Percentiles rank a stretch among this genome's conserved stretches.
Evolutionary conservation across 2,888 invertebrate species (phyloP).

Genomic region (Apotomis capreana): DNA sequence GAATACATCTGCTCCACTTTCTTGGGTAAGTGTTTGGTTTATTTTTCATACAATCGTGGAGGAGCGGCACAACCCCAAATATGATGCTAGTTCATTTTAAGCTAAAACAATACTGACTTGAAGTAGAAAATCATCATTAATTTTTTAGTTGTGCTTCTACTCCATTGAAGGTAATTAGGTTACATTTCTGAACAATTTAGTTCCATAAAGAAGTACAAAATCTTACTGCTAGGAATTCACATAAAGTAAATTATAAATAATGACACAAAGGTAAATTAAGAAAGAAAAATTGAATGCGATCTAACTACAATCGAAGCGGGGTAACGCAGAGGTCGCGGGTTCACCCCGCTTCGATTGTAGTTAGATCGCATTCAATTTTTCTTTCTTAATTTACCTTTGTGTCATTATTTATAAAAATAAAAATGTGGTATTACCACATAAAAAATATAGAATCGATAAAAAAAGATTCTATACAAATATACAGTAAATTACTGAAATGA

Average conservation of each 20-base stretch:
- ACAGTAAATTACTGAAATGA: neutral
- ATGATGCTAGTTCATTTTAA: neutral
- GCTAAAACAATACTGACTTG: neutral
- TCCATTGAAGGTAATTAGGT: neutral
- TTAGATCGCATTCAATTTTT: too few species aligned
- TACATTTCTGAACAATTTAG: neutral
- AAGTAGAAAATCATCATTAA: neutral
- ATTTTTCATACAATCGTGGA: slow-evolving; percentile 19
- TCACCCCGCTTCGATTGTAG: too few species aligned
- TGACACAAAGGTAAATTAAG: too few species aligned
- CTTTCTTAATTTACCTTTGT: too few species aligned
- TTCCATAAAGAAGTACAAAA: neutral
- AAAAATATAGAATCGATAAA: too few species aligned
- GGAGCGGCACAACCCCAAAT: neutral
- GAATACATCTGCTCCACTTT: slow-evolving; percentile 99
- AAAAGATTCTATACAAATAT: too few species aligned
- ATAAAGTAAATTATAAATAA: neutral
- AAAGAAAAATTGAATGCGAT: too few species aligned
- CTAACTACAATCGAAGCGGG: too few species aligned
- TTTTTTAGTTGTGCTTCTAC: neutral
- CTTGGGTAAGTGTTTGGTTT: slow-evolving; percentile 90
- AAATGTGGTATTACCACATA: too few species aligned
- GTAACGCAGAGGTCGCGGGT: too few species aligned
- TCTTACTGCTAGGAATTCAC: neutral
- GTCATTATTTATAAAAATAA: too few species aligned